phyloP scores from a whole-genome alignment of 2,113 vertebrate genomes.

The Polypterus bichir region DNA sequence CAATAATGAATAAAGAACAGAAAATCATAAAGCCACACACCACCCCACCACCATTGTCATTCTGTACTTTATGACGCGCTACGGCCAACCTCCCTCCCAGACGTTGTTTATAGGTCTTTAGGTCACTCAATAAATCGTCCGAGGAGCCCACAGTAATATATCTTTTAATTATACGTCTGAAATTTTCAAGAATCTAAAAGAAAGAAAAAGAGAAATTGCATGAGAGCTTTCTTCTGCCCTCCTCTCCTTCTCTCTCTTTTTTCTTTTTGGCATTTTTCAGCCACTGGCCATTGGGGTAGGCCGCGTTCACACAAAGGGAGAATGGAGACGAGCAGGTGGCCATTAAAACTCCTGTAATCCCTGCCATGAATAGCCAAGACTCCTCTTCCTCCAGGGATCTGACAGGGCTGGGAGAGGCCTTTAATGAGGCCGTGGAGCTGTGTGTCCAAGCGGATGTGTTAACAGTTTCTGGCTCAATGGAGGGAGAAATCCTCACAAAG shows the following conservation, averaged over 20 bases:
- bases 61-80: no score
- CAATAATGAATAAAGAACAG: no score
- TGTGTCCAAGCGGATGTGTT: conserved; percentile 75
- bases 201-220: neutral
- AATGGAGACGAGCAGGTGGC: conserved; percentile 54
- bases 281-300: neutral
- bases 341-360: conserved; percentile 56
- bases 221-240: neutral
- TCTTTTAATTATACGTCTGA: neutral
- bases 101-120: neutral
- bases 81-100: no score
- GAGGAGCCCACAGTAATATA: neutral
- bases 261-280: neutral
- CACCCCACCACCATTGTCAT: no score
- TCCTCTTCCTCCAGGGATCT: conserved; percentile 26
- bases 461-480: conserved; percentile 81
- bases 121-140: neutral
- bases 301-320: conserved; percentile 31
- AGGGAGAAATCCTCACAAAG: conserved; percentile 82
- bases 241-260: neutral
- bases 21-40: no score
- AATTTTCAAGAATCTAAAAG: neutral
- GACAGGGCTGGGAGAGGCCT: conserved; percentile 22
- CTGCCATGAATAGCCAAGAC: conserved; percentile 50
- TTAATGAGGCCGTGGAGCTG: conserved; percentile 35